These are phyloP conservation scores for Smutsia gigantea DNA, from an alignment of 2,797 vertebrate species.

Conservation along the genomic window DNA sequence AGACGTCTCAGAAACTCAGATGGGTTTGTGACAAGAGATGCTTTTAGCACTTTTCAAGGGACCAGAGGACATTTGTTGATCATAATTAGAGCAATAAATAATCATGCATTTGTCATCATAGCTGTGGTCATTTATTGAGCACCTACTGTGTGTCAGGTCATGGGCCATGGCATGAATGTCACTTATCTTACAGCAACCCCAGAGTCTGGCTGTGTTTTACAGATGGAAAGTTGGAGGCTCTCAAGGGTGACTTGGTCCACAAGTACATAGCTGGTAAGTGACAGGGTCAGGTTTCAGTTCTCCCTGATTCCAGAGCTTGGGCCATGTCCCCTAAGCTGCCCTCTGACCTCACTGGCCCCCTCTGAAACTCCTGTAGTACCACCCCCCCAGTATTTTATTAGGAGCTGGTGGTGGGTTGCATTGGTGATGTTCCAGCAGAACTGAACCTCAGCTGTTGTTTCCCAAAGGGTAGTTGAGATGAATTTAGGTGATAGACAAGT, in stretches of 20 bases:
- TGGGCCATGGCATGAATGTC: background rate
- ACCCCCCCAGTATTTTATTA: too few species aligned
- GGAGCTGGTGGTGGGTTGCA: too few species aligned
- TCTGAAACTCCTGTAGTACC: rapidly evolving
- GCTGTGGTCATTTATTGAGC: background rate
- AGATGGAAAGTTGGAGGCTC: background rate
- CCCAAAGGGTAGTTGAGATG: background rate
- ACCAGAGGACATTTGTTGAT: background rate
- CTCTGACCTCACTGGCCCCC: background rate
- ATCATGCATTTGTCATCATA: background rate
- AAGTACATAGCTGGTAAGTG: background rate
- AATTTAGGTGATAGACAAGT: background rate
- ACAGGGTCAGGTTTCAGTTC: background rate
- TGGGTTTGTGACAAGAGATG: background rate
- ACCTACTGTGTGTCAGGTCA: background rate
- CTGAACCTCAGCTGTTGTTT: background rate
- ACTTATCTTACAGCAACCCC: background rate
- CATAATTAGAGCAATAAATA: background rate
- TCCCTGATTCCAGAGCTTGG: too few species aligned
- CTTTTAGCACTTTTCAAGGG: background rate
- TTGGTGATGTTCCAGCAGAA: background rate
- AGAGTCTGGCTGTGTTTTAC: background rate
- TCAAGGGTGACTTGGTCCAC: background rate
- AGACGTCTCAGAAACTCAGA: background rate
- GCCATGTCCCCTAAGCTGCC: background rate